Base-by-base conservation (phyloP, 1,140 invertebrate genomes). In the Drosophila santomea region DNA sequence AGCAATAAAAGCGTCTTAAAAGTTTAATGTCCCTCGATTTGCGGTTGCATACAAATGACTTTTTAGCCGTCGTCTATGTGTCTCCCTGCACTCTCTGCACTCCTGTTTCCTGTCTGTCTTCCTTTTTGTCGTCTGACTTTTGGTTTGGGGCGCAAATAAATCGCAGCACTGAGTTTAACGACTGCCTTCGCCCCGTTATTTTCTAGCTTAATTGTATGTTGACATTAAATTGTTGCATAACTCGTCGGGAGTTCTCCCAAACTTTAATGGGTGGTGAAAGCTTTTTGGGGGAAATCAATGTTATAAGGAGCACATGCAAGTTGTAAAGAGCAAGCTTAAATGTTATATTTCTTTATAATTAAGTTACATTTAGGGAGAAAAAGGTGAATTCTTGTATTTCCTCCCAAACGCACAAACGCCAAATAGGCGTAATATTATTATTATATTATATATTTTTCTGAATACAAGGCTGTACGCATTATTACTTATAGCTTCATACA, bases 1-100 rank as follows among this genome's bases (percentile, higher is more conserved):
- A 72, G 83, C 74, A 86, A 78, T 86, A 85, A 82, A 86, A 86
- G 82, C 74, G 71, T 88, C 82, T 88, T 86, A 79, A 86, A 88
- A 86, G 82, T 86, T 78, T 82, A 86, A 86, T 88, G 82, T 75
- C 79, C 75, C 61, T 71, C 74, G 69, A 72, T 78, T 88, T 86
- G 78, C 61, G 81, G 68, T 60, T 77, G 67, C 78, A 86, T 68
- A 86, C 78, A 86, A 86, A 78, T 82, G 78, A 86, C 60, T 78
- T 86, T 74, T 66, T 55, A 77, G 62, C 58, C 67, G 50, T 59
- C 47, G 62, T 36, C 58, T 54, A 12, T 36, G n/a, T 44, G 17
- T 43, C 63, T 35, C 17, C 55, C n/a, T 17, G 17, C 17, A 1
- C 17, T 17, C 41, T 3, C 23, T 25, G 11, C n/a, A 23, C 32